Base-by-base conservation (phyloP, 2,797 vertebrate species). In the Artibeus jamaicensis region DNA sequence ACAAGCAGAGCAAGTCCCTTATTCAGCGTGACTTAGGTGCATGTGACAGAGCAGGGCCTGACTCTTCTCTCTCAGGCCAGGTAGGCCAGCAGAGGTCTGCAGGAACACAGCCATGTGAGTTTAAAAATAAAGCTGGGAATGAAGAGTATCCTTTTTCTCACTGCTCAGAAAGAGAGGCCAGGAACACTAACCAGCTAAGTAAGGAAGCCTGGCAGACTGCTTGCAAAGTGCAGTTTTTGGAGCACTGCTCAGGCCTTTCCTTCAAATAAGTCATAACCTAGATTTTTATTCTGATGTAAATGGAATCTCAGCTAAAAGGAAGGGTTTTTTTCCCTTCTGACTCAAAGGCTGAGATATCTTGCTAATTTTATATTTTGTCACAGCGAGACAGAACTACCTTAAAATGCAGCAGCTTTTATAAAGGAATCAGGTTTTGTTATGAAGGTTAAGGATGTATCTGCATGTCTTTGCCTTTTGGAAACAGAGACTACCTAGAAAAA, bases 61-160 rank as follows among this genome's bases (percentile, higher is more conserved):
- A 65, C 21, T 42, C 39, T 82, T 82, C 7, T 34, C 55, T 93
- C 87, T 82, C 46, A 68, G 57, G 71, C 34, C 86, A 79, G 67
- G 12, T 26, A 71, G 93, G 93, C 24, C 89, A 46, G 42, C 50
- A 57, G 42, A 90, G 68, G 89, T 67, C 74, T 88, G 70, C 70
- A 92, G 92, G 78, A 94, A 76, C 7, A 53, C 19, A 86, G 65
- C 84, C 94, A 37, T 15, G 19, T 32, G 81, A 71, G 78, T 95
- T 92, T 97, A 97, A 97, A 97, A 97, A 96, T 97, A 97, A 84
- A 93, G 32, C 44, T 46, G 46, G 48, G 39, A 24, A 3, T 9
- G 32, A 50, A 44, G 48, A 93, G 59, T 96, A 92, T 96, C 94
- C 48, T 79, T 57, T 97, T 89, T 76, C 87, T 93, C 57, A 19